Evolutionary conservation across 2,888 invertebrate genomes (phyloP).

Genomic region (Ophonus ardosiacus): DNA sequence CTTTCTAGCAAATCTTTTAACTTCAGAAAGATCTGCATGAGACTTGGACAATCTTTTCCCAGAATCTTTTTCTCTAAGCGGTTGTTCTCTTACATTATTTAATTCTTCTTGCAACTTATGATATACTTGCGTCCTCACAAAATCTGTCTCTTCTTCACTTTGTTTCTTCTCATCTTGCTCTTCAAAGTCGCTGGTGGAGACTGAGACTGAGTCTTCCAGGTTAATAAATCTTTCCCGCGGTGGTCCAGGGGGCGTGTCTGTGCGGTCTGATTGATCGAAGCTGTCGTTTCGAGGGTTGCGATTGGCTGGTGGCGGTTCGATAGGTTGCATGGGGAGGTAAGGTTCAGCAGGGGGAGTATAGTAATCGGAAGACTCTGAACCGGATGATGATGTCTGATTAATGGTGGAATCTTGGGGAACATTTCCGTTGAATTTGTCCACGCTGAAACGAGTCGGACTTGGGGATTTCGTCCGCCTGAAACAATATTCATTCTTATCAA

Average conservation of each 20-base stretch:
- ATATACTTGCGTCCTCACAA: conserved; percentile 48
- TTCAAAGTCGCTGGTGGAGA: conserved; percentile 51
- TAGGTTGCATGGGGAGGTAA: conserved; percentile 72
- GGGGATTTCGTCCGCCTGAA: conserved; percentile 69
- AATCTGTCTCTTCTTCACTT: conserved; percentile 51
- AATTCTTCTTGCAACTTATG: conserved; percentile 58
- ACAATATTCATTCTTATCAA: neutral
- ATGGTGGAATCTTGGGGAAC: conserved; percentile 64
- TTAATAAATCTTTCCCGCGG: conserved; percentile 66
- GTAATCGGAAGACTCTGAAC: conserved; percentile 75
- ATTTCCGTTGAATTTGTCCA: conserved; percentile 66
- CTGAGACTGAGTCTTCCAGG: conserved; percentile 59
- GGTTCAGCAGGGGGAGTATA: conserved; percentile 74
- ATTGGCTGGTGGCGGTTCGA: conserved; percentile 71
- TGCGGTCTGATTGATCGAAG: conserved; percentile 58
- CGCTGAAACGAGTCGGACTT: conserved; percentile 67
- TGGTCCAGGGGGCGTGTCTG: conserved; percentile 53
- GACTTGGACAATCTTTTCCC: conserved; percentile 71
- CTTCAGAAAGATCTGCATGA: conserved; percentile 72
- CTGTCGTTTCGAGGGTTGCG: conserved; percentile 69
- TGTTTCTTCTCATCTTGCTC: conserved; percentile 48
- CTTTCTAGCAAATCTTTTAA: conserved; percentile 69
- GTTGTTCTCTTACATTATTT: conserved; percentile 14
- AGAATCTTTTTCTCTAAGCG: conserved; percentile 49
- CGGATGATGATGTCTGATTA: conserved; percentile 70